Evolutionary conservation across 2,113 vertebrate genomes (phyloP), one percentile per base, ranked within the genome.

Genomic region (Eonycteris spelaea): DNA sequence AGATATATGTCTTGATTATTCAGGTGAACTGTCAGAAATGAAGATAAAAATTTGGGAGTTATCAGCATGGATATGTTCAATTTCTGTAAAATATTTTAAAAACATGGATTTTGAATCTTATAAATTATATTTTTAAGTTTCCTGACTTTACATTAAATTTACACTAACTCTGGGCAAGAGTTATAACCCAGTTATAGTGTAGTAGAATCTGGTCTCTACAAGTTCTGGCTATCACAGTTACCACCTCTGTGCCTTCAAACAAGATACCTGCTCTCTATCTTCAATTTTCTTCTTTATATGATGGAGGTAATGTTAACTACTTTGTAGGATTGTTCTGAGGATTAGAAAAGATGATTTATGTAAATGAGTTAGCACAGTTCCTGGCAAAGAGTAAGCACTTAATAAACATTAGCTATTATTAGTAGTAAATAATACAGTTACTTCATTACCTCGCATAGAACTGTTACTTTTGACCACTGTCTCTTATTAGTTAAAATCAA

Each of bases 401-500:
- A 90, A 87, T 92, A 82, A 91, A 63, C 53, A 38, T 77, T 80
- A 68, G 12, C 53, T 80, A 30, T 94, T 93, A 78, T 91, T 88
- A 93, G 26, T 87, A 97, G 91, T 63, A 93, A 90, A 61, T 87
- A 90, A 80, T 61, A 65, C 21, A 40, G 14, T 15, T 15, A 59
- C 38, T 83, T 96, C 45, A 43, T 71, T 91, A 90, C 57, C 70
- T 96, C 67, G 71, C 57, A 51, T 7, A n/a, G 15, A 65, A 84
- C 35, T 95, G 30, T 89, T 78, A 55, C 61, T 94, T 86, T 55
- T 80, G 53, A 80, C 86, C 35, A 91, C 35, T 78, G 12, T 94
- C 26, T 95, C 53, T 95, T 94, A 94, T 75, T 93, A 91, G 96
- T 96, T 97, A 95, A 96, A 97, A 96, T 96, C 86, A 90, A 22